A percentile compares a stretch with the other conserved stretches of the same genome.
phyloP scores from a whole-genome alignment of 2,113 vertebrate species.

The Rhadina sibilatrix region DNA sequence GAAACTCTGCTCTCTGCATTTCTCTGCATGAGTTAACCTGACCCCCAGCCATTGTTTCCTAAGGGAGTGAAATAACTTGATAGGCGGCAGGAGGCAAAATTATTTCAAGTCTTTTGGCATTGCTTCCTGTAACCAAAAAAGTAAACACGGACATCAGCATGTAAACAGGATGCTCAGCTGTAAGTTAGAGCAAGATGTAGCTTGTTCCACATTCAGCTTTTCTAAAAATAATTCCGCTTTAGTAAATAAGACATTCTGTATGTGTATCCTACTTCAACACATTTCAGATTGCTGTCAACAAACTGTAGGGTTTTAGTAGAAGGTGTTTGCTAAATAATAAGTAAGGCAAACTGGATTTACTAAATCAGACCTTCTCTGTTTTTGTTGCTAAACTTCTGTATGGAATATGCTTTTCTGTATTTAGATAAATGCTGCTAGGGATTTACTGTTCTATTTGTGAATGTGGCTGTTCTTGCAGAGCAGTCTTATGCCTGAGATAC shows the following conservation, averaged over 20 bases:
- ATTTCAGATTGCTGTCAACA: constrained; percentile 57
- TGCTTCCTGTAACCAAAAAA: constrained; percentile 43
- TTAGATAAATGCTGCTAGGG: neutral
- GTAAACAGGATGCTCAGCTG: constrained; percentile 57
- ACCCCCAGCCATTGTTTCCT: constrained; percentile 23
- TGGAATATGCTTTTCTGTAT: neutral
- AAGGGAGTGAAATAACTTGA: constrained; percentile 22
- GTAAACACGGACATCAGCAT: constrained; percentile 37
- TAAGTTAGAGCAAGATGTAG: constrained; percentile 57
- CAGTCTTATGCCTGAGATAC: neutral
- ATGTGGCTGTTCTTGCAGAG: neutral
- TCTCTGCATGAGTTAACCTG: constrained; percentile 32
- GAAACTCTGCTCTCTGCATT: neutral
- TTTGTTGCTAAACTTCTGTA: constrained; percentile 38
- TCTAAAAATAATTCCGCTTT: constrained; percentile 52
- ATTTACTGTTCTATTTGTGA: constrained; percentile 35
- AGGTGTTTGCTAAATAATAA: constrained; percentile 65
- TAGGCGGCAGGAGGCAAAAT: neutral
- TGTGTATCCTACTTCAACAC: constrained; percentile 59
- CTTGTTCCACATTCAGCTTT: constrained; percentile 55
- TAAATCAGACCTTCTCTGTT: constrained; percentile 24
- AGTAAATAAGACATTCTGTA: constrained; percentile 52
- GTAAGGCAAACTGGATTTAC: constrained; percentile 36
- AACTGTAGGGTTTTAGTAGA: constrained; percentile 51
- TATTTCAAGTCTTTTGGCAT: constrained; percentile 17